Base-by-base conservation (phyloP, 2,888 invertebrate genomes). In the Rhingia rostrata region DNA sequence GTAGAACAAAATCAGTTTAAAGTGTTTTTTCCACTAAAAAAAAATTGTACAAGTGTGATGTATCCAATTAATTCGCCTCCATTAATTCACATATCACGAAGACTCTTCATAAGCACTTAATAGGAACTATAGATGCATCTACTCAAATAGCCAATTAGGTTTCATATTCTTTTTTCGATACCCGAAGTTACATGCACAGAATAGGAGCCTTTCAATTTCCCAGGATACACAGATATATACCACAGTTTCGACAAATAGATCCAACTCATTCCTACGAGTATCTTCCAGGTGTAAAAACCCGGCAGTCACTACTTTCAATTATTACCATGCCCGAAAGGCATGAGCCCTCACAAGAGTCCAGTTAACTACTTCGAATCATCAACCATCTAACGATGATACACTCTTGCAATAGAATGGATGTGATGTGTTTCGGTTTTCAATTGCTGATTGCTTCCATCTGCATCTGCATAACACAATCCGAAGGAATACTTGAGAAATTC, bases 401-500 rank as follows among this genome's bases (percentile, higher is more conserved):
- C 33, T 43, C 43, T 12, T 30, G 10, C 41, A 45, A 56, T 33
- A 60, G 37, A 3, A 10, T 37, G 9, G 7, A 54, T 12, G 7
- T 6, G 6, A 6, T 30, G 22, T 22, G 12, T 35, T 67, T 22
- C 37, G 61, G 51, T 73, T 78, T 78, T 60, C 74, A 79, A 69
- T 84, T 78, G 78, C 73, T 64, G 73, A 84, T 79, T 84, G 83
- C 73, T 43, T 47, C 22, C 22, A 22, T 22, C 22, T 22, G 22
- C 22, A 22, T 22, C 72, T 69, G 39, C 58, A 73, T 60, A 51
- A 69, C 58, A 74, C 67, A 83, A 56, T 78, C 78, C 22, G 22
- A 1, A 49, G 61, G 61, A 63, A 58, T 51, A 37, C 79, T 84
- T 79, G 79, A 73, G 73, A 74, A 74, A 70, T 79, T 53, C 67